Evolutionary conservation across 2,113 vertebrate species (phyloP).

Genomic region (Anguilla rostrata): DNA sequence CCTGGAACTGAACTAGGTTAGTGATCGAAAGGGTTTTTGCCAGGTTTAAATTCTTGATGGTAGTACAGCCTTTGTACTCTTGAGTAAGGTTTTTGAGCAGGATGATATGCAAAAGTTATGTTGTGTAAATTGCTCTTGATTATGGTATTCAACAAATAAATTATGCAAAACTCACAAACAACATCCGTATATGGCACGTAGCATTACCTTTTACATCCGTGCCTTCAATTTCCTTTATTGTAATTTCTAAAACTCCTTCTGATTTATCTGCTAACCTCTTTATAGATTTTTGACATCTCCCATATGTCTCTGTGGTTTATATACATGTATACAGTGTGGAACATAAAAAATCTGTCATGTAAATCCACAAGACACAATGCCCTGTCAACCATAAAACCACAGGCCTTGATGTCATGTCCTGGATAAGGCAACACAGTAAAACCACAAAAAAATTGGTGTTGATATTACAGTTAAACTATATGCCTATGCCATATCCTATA

Average conservation of each 20-base stretch:
- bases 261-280: neutral
- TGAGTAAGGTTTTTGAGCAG: too few relatives aligned
- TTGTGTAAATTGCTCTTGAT: too few relatives aligned
- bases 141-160: neutral
- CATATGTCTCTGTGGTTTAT: neutral
- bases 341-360: neutral
- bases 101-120: too few relatives aligned
- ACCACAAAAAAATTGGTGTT: slow-evolving; percentile 21
- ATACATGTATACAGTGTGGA: neutral
- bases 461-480: slow-evolving; percentile 49
- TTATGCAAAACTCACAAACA: neutral
- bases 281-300: neutral
- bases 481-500: slow-evolving; percentile 12
- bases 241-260: neutral
- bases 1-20: too few relatives aligned
- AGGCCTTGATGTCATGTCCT: neutral
- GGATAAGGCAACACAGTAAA: neutral
- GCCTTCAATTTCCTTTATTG: neutral
- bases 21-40: too few relatives aligned
- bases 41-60: too few relatives aligned
- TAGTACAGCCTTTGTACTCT: too few relatives aligned
- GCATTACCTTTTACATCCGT: neutral
- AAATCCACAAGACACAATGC: neutral
- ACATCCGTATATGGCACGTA: neutral
- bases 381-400: neutral